These are phyloP conservation scores for Portunus trituberculatus DNA, from an alignment of 1,140 invertebrate species.

Conservation along the genomic window DNA sequence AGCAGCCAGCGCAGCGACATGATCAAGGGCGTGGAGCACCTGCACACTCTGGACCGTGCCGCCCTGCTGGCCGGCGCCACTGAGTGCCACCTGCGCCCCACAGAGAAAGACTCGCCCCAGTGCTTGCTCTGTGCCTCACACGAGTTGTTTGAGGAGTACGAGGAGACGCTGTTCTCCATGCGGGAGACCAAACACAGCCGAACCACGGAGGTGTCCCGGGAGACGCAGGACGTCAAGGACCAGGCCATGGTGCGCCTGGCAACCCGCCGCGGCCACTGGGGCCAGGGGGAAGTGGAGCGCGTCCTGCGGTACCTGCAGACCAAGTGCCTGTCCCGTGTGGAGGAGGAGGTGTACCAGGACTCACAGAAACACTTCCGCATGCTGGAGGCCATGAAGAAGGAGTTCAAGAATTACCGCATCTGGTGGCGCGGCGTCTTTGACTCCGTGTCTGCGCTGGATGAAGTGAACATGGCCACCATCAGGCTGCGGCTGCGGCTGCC, in stretches of 20 bases:
- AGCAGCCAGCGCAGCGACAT: conserved; percentile 80
- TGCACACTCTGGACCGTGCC: conserved; percentile 79
- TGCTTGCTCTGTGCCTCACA: conserved; percentile 83
- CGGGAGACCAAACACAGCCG: conserved; percentile 79
- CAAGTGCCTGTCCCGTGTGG: conserved; percentile 78
- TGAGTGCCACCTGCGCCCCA: conserved; percentile 85
- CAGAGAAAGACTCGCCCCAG: conserved; percentile 74
- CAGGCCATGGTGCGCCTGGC: conserved; percentile 80
- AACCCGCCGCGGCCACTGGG: conserved; percentile 82
- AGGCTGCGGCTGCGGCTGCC: conserved; percentile 83
- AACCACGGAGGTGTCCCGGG: conserved; percentile 76
- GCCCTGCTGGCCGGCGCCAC: conserved; percentile 83
- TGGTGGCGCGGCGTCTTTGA: conserved; percentile 85
- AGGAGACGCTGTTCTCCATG: conserved; percentile 82
- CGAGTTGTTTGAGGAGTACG: conserved; percentile 82
- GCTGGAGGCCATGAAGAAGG: conserved; percentile 85
- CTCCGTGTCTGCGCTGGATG: conserved; percentile 85
- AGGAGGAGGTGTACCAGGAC: conserved; percentile 81
- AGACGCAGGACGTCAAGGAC: conserved; percentile 76
- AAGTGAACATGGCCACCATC: conserved; percentile 88
- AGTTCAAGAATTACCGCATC: conserved; percentile 85
- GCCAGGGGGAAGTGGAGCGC: conserved; percentile 83
- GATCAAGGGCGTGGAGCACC: conserved; percentile 79
- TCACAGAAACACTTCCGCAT: conserved; percentile 83
- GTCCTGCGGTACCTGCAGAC: conserved; percentile 82